Conservation (phyloP, 2,888 invertebrate species). For the Oligia fasciuncula region DNA sequence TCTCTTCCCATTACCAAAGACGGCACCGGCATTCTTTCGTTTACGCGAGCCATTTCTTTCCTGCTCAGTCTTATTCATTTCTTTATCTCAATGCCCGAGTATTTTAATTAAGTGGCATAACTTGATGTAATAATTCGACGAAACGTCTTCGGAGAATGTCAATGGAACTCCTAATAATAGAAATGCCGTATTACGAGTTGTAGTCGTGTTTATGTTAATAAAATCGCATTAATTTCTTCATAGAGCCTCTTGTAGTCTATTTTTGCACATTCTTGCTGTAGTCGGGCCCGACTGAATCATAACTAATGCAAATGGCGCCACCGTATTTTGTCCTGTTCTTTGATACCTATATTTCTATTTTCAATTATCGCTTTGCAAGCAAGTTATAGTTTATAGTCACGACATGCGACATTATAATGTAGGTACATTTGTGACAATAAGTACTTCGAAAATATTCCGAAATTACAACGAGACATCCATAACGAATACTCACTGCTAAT, state of each 20-base stretch:
- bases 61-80: slow-evolving; percentile 21
- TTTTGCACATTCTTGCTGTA: slow-evolving; percentile 17
- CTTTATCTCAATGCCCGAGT: background rate
- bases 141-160: slow-evolving; percentile 21
- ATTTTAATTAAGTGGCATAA: slow-evolving; percentile 38
- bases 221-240: slow-evolving; percentile 16
- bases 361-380: slow-evolving; percentile 28
- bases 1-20: slow-evolving; percentile 13
- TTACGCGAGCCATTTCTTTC: slow-evolving; percentile 32
- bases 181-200: slow-evolving; percentile 18
- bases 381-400: slow-evolving; percentile 10
- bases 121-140: slow-evolving; percentile 20
- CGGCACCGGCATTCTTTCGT: slow-evolving; percentile 39
- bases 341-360: slow-evolving; percentile 21
- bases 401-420: background rate
- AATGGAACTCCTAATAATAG: slow-evolving; percentile 14
- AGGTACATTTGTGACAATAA: background rate
- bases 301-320: slow-evolving; percentile 52
- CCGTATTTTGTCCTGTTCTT: slow-evolving; percentile 25
- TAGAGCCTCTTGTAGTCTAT: slow-evolving; percentile 27
- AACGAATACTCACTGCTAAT: too few relatives aligned
- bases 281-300: slow-evolving; percentile 35
- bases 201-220: slow-evolving; percentile 21
- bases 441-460: too few relatives aligned
- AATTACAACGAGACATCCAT: too few relatives aligned